These are phyloP conservation scores for Enteromius afrohamiltoni DNA, from an alignment of 2,797 vertebrate species.

Conservation along the genomic window DNA sequence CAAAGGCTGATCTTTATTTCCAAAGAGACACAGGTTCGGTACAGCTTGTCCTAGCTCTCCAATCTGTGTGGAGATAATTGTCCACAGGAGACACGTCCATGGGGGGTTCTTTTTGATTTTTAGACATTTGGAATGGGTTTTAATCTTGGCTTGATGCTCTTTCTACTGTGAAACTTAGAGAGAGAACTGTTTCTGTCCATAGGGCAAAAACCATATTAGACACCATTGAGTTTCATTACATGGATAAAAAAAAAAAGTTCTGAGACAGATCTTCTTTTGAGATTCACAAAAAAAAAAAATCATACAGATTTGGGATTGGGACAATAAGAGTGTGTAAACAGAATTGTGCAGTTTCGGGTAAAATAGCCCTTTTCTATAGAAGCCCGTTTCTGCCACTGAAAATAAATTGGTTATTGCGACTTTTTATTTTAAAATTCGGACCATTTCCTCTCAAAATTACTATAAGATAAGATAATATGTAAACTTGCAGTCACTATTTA, in stretches of 20 bases:
- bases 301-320: not conserved
- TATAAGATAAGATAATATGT: too few species aligned
- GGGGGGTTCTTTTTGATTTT: not conserved
- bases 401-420: too few species aligned
- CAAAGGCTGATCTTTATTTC: slow-evolving; percentile 33
- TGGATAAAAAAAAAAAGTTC: not conserved
- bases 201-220: not conserved
- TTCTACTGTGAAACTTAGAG: not conserved
- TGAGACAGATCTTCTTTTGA: not conserved
- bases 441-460: too few species aligned
- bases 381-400: too few species aligned
- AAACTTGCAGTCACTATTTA: too few species aligned
- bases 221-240: too few species aligned
- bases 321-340: not conserved
- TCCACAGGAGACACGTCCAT: not conserved
- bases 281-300: not conserved
- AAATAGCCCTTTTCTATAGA: not conserved
- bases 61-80: not conserved
- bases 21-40: slow-evolving; percentile 21
- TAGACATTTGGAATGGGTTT: not conserved
- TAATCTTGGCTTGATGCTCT: not conserved
- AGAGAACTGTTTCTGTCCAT: not conserved
- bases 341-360: not conserved
- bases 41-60: slow-evolving; percentile 18
- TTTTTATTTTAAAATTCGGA: too few species aligned